Base-by-base conservation (phyloP, 1,140 invertebrate genomes). In the Saxidomus purpurata region DNA sequence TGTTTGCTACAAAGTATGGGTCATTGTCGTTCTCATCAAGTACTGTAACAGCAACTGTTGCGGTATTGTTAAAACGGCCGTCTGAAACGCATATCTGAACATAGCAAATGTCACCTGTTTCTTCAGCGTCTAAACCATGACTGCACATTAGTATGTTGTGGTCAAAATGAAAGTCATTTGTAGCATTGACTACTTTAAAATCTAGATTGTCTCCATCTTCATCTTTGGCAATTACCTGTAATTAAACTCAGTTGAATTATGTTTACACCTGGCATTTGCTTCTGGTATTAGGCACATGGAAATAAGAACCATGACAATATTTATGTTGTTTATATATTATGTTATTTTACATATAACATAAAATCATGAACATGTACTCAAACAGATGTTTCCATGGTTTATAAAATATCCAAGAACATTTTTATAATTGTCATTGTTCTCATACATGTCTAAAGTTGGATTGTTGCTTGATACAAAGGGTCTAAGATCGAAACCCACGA, bases 11-110 rank as follows among this genome's bases (percentile, higher is more conserved):
- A 13, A 84, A 47, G n/a, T 9, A 22, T 13, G 82, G 82, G 28
- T 13, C 0, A 52, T 43, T 69, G n/a, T 84, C 82, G 34, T 84
- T 84, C 47, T 22, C 22, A 71, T 84, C 82, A 40, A 84, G n/a
- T 28, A 84, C 59, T 13, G 61, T 69, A 17, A 74, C 25, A 71
- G 28, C 49, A 25, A 71, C 40, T 22, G 47, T 52, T 6, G 82
- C 28, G 1, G 36, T 69, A 34, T 84, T 67, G 34, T 2, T 67
- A 22, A 2, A 49, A 3, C 3, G 13, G 15, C 82, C 82, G 49
- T 84, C 82, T 47, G 61, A 25, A 17, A 84, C 82, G 22, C 19
- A 13, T 0, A 69, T 47, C 40, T 31, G 13, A 4, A 43, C 25
- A 28, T 63, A 67, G 17, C 11, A 19, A n/a, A 31, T 36, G n/a